Conservation (phyloP, 2,797 vertebrate genomes). For the Parotocinclus haroldoi region DNA sequence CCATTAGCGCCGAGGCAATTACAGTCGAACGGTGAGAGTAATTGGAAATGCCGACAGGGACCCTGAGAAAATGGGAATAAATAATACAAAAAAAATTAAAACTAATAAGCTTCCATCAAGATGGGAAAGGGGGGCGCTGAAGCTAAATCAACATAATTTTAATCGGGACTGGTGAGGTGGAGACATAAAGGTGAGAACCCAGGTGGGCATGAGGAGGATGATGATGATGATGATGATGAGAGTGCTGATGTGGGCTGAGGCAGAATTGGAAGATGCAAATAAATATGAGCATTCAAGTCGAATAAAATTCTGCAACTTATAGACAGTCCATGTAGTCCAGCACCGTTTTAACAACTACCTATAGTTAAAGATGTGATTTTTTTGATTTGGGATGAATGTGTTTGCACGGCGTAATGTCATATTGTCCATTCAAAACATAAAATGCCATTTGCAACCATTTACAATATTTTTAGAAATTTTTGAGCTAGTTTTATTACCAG, state of each 20-base stretch:
- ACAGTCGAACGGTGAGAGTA: conserved; percentile 99
- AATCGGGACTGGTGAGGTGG: conserved; percentile 82
- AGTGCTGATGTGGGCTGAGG: conserved; percentile 31
- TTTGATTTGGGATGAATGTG: too few species aligned
- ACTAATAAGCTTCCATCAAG: conserved; percentile 95
- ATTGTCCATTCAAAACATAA: too few species aligned
- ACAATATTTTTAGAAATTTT: too few species aligned
- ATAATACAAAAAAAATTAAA: conserved; percentile 92
- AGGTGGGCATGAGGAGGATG: conserved; percentile 51
- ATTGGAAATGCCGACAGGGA: conserved; percentile 99
- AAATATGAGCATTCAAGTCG: too few species aligned
- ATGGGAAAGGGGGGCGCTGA: conserved; percentile 73
- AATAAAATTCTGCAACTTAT: too few species aligned
- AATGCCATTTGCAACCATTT: too few species aligned
- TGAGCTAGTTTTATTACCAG: not conserved
- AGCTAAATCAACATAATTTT: conserved; percentile 99
- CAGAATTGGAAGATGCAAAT: not conserved
- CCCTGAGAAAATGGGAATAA: conserved; percentile 97
- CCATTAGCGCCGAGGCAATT: conserved; percentile 99
- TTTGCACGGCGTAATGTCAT: too few species aligned
- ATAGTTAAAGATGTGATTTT: too few species aligned
- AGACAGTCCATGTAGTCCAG: too few species aligned
- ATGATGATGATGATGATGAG: conserved; percentile 55
- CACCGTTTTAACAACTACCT: too few species aligned
- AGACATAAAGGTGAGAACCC: conserved; percentile 52